These are phyloP conservation scores for Stichopus chloronotus DNA, from an alignment of 35 echinoderm and acorn worm species.

Conservation along the genomic window DNA sequence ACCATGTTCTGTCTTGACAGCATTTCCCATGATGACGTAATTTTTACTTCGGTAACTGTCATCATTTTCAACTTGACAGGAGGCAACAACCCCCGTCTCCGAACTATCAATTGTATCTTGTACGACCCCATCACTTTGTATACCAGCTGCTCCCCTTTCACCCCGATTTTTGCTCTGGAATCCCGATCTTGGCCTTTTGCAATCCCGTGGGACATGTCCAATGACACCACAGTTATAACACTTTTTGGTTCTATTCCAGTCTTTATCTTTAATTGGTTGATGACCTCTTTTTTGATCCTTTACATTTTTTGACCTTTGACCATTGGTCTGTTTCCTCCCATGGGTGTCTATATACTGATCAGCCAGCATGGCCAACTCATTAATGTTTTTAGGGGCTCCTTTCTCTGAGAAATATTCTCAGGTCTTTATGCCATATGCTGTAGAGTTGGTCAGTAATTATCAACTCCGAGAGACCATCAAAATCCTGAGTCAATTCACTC, in stretches of 20 bases:
- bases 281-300: not conserved
- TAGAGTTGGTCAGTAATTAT: not conserved
- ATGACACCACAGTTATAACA: constrained; percentile 64
- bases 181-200: not conserved
- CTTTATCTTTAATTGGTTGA: not conserved
- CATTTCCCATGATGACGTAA: too few species aligned
- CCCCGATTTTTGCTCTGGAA: not conserved
- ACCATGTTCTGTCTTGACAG: not conserved
- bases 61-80: not conserved
- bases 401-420: constrained; percentile 1
- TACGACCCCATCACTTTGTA: not conserved
- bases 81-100: not conserved
- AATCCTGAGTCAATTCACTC: not conserved
- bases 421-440: not conserved
- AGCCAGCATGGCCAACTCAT: not conserved
- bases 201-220: constrained; percentile 58
- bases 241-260: not conserved
- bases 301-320: not conserved
- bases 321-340: not conserved
- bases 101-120: not conserved
- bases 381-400: not conserved
- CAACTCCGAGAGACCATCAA: not conserved
- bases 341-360: constrained; percentile 18
- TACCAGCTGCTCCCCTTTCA: not conserved
- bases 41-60: too few species aligned